Base-by-base conservation (phyloP, 2,797 vertebrate species). In the Sebastes kiyomatsui region DNA sequence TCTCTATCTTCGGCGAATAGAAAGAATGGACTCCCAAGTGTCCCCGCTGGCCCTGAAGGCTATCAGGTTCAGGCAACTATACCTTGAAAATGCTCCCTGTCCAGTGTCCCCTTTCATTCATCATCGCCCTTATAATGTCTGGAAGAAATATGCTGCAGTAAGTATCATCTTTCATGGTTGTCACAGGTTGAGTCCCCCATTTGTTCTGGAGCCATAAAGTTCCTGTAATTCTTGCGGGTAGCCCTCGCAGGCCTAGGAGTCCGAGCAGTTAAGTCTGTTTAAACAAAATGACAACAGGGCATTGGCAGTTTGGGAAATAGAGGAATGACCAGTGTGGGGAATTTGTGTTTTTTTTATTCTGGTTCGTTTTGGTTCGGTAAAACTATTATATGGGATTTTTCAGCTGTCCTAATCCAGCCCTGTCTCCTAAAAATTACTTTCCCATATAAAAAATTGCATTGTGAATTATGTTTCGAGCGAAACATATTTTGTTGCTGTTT, bases 61-160 rank as follows among this genome's bases (percentile, higher is more conserved):
- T 86, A 93, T 95, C 93, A 85, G 88, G 88, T 92, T 89, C 93
- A 91, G 87, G 88, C 89, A 84, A 91, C 91, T 79, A 81, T 77
- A 90, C 87, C 77, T 72, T 85, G 82, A 88, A 92, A 92, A 88
- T 80, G 86, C 88, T 92, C 89, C 84, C 77, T 70, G 80, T 88
- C 81, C 91, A 71, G 70, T 28, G 76, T 79, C 81, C 82, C 80
- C 73, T 84, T 88, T 90, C 94, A 96, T 96, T 94, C 89, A 95
- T 96, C 95, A 96, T 94, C 68, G 82, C 70, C 92, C 90, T 91
- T 88, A 90, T 94, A 94, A 94, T 89, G 94, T 94, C 94, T 62
- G 46, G 86, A 86, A 94, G 93, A 96, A 95, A 95, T 93, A 96
- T 94, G 90, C 89, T 78, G 87, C 90, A 85, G 74, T 87, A 88